These are phyloP conservation scores for Manacus vitellinus DNA, from an alignment of 2,113 vertebrate species.

Conservation along the genomic window DNA sequence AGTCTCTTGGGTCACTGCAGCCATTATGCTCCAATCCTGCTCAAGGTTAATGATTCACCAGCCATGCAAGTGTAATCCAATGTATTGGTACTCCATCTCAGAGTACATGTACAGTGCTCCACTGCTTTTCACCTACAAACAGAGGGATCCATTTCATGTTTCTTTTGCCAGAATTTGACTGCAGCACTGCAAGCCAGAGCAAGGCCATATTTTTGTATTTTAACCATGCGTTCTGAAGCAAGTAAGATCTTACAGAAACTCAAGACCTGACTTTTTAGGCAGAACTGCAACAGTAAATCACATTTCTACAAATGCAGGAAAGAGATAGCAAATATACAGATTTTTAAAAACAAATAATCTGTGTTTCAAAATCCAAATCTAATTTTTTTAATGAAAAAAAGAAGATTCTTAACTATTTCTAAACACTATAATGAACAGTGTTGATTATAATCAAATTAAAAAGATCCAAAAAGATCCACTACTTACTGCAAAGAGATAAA, in stretches of 20 bases:
- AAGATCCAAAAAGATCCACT: not conserved
- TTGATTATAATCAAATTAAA: not conserved
- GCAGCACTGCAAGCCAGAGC: not conserved
- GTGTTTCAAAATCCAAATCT: not conserved
- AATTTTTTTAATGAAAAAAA: not conserved
- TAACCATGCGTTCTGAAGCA: not conserved
- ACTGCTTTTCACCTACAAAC: not conserved
- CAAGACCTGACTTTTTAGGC: not conserved
- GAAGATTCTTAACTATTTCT: not conserved
- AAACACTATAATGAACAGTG: not conserved
- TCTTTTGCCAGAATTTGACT: not conserved
- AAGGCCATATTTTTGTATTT: not conserved
- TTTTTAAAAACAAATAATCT: not conserved
- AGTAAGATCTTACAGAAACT: not conserved
- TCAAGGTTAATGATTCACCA: not conserved
- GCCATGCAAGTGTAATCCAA: not conserved
- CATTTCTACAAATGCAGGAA: not conserved
- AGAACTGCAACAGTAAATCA: not conserved
- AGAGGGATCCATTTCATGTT: not conserved
- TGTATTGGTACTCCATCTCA: not conserved
- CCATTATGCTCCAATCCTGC: not conserved
- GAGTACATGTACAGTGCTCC: no score
- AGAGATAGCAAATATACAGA: not conserved
- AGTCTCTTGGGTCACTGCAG: not conserved
- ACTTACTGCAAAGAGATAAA: not conserved